phyloP scores from a whole-genome alignment of 2,113 vertebrate genomes.

The Elaphurus davidianus region DNA sequence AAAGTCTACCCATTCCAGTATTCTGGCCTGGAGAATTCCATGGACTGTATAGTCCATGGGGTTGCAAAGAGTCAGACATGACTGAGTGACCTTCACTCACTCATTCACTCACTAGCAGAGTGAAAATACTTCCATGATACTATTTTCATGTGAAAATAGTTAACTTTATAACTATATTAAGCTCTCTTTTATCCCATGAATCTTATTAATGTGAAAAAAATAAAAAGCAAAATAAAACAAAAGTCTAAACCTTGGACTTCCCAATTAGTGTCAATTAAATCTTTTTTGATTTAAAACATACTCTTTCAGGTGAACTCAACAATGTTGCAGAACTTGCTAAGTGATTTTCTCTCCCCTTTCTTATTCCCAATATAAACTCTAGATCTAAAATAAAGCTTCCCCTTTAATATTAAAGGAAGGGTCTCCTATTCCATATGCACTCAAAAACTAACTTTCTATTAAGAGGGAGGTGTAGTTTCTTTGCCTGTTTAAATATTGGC shows the following conservation, averaged over 20 bases:
- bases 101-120: neutral
- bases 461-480: neutral
- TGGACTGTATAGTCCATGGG: neutral
- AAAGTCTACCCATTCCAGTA: neutral
- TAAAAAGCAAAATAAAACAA: neutral
- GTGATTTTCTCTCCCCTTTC: neutral
- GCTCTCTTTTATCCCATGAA: neutral
- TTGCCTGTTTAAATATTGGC: neutral
- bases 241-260: neutral
- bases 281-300: neutral
- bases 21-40: neutral
- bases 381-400: neutral
- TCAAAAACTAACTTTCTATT: neutral
- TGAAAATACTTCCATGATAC: neutral
- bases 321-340: neutral
- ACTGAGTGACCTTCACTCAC: neutral
- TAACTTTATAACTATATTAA: neutral
- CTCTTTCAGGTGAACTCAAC: neutral
- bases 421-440: neutral
- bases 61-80: rapidly evolving
- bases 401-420: neutral
- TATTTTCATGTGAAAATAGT: neutral
- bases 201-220: neutral
- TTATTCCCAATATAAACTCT: neutral
- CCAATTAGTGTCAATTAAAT: neutral